These are phyloP conservation scores for Pseudocheirus occidentalis DNA, from an alignment of 2,797 vertebrate species.

Conservation along the genomic window DNA sequence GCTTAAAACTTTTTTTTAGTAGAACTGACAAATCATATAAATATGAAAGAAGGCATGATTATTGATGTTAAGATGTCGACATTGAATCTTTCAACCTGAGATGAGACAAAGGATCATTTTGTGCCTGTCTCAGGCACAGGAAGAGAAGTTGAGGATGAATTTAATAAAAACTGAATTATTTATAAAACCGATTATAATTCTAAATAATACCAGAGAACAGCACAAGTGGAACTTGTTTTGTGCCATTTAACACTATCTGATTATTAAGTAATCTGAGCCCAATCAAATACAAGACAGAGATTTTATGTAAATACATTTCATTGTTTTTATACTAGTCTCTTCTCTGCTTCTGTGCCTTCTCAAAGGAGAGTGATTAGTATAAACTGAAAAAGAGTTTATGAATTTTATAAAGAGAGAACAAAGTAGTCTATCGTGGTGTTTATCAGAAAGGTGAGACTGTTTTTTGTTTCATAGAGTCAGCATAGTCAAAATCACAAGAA, in stretches of 20 bases:
- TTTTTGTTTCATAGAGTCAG: background rate
- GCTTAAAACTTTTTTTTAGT: conserved; percentile 2
- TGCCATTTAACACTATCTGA: background rate
- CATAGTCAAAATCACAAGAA: background rate
- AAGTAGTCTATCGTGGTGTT: background rate
- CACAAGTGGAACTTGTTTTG: background rate
- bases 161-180: background rate
- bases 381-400: background rate
- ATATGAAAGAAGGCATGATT: background rate
- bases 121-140: background rate
- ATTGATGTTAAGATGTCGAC: background rate
- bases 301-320: background rate
- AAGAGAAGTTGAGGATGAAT: background rate
- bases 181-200: background rate
- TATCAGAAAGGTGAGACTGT: background rate
- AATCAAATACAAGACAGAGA: conserved; percentile 3
- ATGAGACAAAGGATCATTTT: background rate
- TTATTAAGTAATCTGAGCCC: background rate
- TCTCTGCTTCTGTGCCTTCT: background rate
- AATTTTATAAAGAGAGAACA: background rate
- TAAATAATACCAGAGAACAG: background rate
- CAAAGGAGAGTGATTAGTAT: background rate
- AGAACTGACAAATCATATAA: background rate
- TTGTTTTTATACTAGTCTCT: background rate
- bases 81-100: conserved; percentile 11